Evolutionary conservation across 1,140 invertebrate species (phyloP).

Genomic region (Lepidurus couesii): DNA sequence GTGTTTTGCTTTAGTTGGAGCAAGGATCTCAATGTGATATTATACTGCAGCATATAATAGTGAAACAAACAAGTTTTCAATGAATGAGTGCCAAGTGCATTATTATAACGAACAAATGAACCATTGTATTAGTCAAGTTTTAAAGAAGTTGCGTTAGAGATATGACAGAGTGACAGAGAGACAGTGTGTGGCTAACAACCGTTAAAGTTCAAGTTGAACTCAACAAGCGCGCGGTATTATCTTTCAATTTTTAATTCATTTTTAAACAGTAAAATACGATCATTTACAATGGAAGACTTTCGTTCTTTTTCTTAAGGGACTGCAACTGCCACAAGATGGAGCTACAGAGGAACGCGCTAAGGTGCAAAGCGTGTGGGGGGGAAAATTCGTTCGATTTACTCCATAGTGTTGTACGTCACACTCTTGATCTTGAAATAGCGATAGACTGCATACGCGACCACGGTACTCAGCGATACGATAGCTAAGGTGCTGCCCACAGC

Average conservation of each 20-base stretch:
- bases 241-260: background rate
- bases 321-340: background rate
- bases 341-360: background rate
- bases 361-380: background rate
- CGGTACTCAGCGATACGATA: slow-evolving; percentile 66
- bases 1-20: slow-evolving; percentile 25
- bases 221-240: no score
- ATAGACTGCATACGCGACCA: slow-evolving; percentile 77
- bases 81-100: background rate
- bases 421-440: slow-evolving; percentile 83
- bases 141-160: background rate
- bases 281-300: slow-evolving; percentile 26
- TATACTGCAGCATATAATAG: slow-evolving; percentile 11
- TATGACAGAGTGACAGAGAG: no score
- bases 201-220: no score
- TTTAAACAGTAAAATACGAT: background rate
- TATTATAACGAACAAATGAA: background rate
- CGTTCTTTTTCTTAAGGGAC: background rate
- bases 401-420: slow-evolving; percentile 87
- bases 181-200: no score
- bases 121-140: slow-evolving; percentile 1
- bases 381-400: slow-evolving; percentile 51
- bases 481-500: slow-evolving; percentile 81
- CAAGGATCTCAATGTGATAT: slow-evolving; percentile 32
- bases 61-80: background rate